Percentiles rank a stretch among this genome's conserved stretches.
These are phyloP conservation scores for Hirudinaria manillensis DNA, from an alignment of 2,888 invertebrate species.

Conservation along the genomic window DNA sequence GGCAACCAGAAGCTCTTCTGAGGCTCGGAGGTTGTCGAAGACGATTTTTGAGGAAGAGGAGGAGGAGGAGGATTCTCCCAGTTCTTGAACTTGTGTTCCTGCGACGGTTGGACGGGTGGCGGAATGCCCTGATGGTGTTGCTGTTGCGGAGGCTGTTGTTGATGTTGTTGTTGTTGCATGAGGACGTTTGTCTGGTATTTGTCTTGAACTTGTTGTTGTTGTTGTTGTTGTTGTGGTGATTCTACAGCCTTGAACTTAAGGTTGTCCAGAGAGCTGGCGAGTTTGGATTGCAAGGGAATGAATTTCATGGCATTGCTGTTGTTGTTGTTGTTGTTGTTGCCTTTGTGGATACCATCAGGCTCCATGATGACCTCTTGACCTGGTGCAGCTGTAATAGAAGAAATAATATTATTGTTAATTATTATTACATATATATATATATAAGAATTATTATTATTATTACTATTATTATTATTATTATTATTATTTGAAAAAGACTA, in stretches of 20 bases:
- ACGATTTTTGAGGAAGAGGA: no score
- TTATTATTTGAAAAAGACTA: slow-evolving; percentile 12
- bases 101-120: no score
- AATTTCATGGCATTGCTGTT: neutral
- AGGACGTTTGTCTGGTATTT: neutral
- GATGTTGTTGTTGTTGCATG: neutral
- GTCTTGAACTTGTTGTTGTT: neutral
- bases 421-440: no score
- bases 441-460: neutral
- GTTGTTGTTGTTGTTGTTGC: neutral
- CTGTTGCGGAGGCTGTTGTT: neutral
- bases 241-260: neutral
- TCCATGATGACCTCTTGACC: neutral
- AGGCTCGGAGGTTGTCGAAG: no score
- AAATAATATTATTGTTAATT: no score
- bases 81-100: no score
- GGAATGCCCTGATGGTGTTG: no score
- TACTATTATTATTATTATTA: slow-evolving; percentile 18
- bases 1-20: neutral
- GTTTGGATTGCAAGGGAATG: neutral
- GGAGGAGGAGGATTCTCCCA: no score
- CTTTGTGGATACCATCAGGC: neutral
- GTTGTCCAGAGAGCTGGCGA: neutral
- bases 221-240: neutral
- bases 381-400: neutral